Percentiles rank a stretch among this genome's conserved stretches.
Conservation (phyloP, 2,113 vertebrate genomes). For the Vimba vimba region DNA sequence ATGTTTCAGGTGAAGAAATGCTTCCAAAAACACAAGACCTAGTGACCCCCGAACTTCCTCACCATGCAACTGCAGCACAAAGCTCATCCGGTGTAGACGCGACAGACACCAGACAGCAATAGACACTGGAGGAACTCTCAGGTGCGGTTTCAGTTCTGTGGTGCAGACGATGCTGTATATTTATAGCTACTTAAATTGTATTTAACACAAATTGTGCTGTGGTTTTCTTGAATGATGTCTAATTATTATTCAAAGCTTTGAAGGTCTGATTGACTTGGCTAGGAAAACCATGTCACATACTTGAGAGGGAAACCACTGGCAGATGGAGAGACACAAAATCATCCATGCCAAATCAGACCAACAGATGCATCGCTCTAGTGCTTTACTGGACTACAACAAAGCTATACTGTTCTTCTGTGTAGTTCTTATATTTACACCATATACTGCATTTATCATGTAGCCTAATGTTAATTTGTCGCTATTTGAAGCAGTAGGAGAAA, state of each 20-base stretch:
- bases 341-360: slow-evolving; percentile 7
- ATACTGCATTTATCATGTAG: slow-evolving; percentile 16
- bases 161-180: slow-evolving; percentile 19
- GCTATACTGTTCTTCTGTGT: background rate
- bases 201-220: slow-evolving; percentile 1
- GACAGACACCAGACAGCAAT: slow-evolving; percentile 16
- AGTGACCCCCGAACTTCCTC: slow-evolving; percentile 29
- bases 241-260: slow-evolving; percentile 19
- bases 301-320: slow-evolving; percentile 25
- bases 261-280: slow-evolving; percentile 8
- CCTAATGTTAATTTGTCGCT: slow-evolving; percentile 25
- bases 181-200: slow-evolving; percentile 12
- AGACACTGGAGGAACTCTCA: slow-evolving; percentile 20
- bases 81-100: slow-evolving; percentile 41
- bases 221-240: background rate
- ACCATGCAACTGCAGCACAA: slow-evolving; percentile 14
- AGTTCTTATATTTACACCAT: background rate
- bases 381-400: background rate
- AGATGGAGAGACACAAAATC: slow-evolving; percentile 11
- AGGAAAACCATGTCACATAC: background rate
- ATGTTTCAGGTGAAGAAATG: slow-evolving; percentile 41
- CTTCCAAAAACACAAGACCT: slow-evolving; percentile 16
- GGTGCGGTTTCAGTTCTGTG: slow-evolving; percentile 35
- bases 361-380: background rate
- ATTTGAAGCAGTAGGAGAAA: slow-evolving; percentile 23